Base-by-base conservation (phyloP, 2,113 vertebrate species). In the Crotalus horridus region DNA sequence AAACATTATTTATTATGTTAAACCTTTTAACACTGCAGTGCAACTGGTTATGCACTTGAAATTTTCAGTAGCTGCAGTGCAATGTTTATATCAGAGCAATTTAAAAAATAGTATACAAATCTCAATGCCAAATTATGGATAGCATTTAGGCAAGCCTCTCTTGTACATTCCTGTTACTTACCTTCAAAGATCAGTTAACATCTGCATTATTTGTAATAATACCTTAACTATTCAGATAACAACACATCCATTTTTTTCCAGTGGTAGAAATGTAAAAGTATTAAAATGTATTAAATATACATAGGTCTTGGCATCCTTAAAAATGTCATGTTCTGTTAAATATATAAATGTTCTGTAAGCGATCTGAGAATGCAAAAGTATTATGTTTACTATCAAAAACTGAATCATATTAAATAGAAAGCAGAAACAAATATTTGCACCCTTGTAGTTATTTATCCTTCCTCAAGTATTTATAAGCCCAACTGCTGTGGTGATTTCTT, bases 141-240 rank as follows among this genome's bases (percentile, higher is more conserved):
- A 85, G 81, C 96, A 94, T 89, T 94, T 91, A 94, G 93, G 74
- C 54, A 59, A 94, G 39, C 15, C 12, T 33, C 13, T 48, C 56
- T 91, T 95, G 90, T 58, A 95, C 95, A 95, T 94, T 56, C 87
- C 95, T 95, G 90, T 43, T 91, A 96, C 93, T 96, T 96, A 97
- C 94, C 95, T 95, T 95, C 94, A 87, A 94, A 93, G 46, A 94
- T 91, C 95, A 51, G 92, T 95, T 56, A 95, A 91, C 91, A 91
- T 55, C 90, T 94, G 58, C 48, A 56, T 81, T 54, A 94, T 96
- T 93, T 96, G 90, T 58, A 95, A 93, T 93, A 92, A 33, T 93
- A 90, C 93, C 86, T 88, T 94, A 90, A 90, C 48, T 81, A 74
- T 87, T 90, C 54, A 90, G 89, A 86, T 92, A 95, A 91, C 43